Conservation (phyloP, 2,797 vertebrate species). For the Odontamblyopus rebecca region DNA sequence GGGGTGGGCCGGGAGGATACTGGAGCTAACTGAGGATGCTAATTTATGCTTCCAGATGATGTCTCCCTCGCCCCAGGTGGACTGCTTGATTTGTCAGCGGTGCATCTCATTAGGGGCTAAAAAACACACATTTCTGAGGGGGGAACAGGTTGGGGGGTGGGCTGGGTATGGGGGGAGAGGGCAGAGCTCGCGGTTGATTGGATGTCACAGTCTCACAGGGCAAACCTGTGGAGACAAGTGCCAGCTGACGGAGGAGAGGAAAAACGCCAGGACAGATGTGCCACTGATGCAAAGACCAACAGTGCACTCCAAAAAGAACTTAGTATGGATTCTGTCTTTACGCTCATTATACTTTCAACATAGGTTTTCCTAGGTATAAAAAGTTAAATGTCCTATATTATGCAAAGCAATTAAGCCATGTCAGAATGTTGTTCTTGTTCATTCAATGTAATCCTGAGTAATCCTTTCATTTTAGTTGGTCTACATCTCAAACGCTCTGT, state of each 20-base stretch:
- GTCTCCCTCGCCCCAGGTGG: constrained; percentile 65
- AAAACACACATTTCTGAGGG: constrained; percentile 53
- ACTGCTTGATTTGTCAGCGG: constrained; percentile 62
- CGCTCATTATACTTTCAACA: too few species aligned
- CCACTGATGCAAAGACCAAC: constrained; percentile 20
- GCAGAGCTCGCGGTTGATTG: constrained; percentile 27
- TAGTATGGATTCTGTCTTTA: neutral
- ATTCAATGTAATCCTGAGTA: too few species aligned
- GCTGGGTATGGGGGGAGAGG: constrained; percentile 7
- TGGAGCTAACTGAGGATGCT: constrained; percentile 58
- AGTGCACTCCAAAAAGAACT: neutral
- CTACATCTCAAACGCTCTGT: too few species aligned
- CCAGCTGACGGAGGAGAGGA: neutral
- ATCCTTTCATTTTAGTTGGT: too few species aligned
- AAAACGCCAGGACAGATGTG: constrained; percentile 19
- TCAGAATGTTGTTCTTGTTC: too few species aligned
- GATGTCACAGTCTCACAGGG: constrained; percentile 31
- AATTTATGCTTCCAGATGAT: constrained; percentile 70
- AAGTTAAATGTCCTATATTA: too few species aligned
- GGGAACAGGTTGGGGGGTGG: constrained; percentile 18
- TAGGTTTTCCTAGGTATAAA: too few species aligned
- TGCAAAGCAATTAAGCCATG: too few species aligned
- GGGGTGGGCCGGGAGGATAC: constrained; percentile 55
- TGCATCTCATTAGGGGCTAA: constrained; percentile 64
- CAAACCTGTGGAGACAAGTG: constrained; percentile 18